Evolutionary conservation across 2,797 vertebrate genomes (phyloP), one percentile per base, ranked within the genome.

Genomic region (Euthynnus affinis): DNA sequence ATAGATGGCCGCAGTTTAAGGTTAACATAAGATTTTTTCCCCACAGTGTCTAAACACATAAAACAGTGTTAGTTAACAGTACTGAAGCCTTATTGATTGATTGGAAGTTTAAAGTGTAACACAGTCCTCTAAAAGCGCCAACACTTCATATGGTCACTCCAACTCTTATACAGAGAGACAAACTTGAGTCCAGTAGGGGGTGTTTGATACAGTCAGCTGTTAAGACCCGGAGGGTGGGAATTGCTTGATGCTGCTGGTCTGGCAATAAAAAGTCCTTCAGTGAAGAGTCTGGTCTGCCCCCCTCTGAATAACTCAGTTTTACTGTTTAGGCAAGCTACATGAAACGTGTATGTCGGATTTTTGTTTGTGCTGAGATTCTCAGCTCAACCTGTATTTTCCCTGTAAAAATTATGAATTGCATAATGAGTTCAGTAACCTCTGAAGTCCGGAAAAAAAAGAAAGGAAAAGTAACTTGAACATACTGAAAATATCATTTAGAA

Each of bases 11-110:
- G 48, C 23, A 55, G 17, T 75, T 55, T 48, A 78, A 66, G 48
- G 56, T 66, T 74, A 67, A 71, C 58, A 78, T 48, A 51, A 75
- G 32, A 71, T 27, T 22, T 64, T 72, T 72, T 64, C 74, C 83
- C 86, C 82, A 88, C 84, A 88, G 85, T 89, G 81, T 81, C 57
- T 61, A 37, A 58, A 79, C 72, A 81, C 76, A 72, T n/a, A 84
- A 51, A 74, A 78, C 68, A 87, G 75, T 82, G 84, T 75, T 65
- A 64, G 61, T 86, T 88, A 94, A 94, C 93, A 94, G 90, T 94
- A 85, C 89, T 90, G 76, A 79, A 91, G 92, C 88, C 89, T 76
- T 87, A 77, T 56, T 85, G 81, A 84, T 87, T 80, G 49, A 32
- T 84, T 58, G 74, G 65, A 81, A 74, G 81, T 81, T 48, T 74